Evolutionary conservation across 2,797 vertebrate species (phyloP).

Genomic region (Scolopax rusticola): DNA sequence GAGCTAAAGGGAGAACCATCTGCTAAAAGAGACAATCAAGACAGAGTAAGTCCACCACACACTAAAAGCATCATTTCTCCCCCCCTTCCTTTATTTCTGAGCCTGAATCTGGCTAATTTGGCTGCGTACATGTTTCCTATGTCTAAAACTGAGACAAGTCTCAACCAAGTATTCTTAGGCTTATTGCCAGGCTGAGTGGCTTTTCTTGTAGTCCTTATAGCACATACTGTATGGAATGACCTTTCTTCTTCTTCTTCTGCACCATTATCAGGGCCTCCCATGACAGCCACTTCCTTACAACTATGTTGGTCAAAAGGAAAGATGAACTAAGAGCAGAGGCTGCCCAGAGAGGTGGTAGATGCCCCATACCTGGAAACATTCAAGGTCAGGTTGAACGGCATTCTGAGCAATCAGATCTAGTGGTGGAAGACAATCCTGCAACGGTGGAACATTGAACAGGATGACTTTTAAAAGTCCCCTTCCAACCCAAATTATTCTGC

Average conservation of each 20-base stretch:
- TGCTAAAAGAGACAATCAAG: not conserved
- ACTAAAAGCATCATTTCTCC: rapidly evolving
- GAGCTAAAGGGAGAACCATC: not conserved
- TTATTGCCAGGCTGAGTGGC: not conserved
- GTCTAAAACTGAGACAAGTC: not conserved
- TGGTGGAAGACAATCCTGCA: not conserved
- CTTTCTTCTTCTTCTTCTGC: not conserved
- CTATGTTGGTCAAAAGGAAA: not conserved
- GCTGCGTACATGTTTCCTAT: not conserved
- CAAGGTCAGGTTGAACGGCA: not conserved
- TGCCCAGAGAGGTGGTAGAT: not conserved
- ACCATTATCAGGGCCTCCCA: not conserved
- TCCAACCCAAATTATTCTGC: not conserved
- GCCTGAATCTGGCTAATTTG: not conserved
- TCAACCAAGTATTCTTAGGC: not conserved
- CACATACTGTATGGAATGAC: not conserved
- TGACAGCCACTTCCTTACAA: not conserved
- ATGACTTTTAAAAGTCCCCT: not conserved
- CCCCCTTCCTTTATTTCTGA: not conserved
- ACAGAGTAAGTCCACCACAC: not conserved
- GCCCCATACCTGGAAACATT: not conserved
- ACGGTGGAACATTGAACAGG: too few species aligned
- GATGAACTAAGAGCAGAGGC: not conserved
- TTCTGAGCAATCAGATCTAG: not conserved
- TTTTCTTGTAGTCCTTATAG: not conserved